phyloP scores from a whole-genome alignment of 2,888 invertebrate species.

The Conistra vaccinii region DNA sequence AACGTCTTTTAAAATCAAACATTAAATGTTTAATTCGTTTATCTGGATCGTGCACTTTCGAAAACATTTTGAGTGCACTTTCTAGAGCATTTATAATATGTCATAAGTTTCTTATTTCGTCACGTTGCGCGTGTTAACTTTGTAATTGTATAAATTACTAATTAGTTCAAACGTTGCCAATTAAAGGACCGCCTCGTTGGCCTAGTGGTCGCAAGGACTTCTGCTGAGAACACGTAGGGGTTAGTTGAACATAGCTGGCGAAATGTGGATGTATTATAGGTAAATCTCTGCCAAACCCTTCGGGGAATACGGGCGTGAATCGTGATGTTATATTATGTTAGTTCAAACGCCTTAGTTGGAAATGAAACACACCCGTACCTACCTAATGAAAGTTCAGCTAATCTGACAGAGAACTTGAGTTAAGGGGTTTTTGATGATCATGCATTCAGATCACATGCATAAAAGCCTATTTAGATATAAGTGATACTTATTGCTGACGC shows the following conservation, averaged over 20 bases:
- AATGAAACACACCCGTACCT: background rate
- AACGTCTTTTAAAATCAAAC: conserved; percentile 67
- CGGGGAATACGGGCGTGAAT: too few species aligned
- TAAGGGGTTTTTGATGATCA: background rate
- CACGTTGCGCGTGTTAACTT: conserved; percentile 56
- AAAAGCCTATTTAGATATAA: too few species aligned
- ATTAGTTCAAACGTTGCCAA: conserved; percentile 22
- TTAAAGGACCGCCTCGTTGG: too few species aligned
- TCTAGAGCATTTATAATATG: conserved; percentile 64
- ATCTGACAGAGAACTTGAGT: background rate
- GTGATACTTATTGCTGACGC: too few species aligned
- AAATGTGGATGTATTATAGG: too few species aligned
- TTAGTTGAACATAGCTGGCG: too few species aligned
- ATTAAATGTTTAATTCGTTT: conserved; percentile 62
- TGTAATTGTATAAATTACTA: conserved; percentile 57
- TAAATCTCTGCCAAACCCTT: too few species aligned
- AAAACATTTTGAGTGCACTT: conserved; percentile 72
- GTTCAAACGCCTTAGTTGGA: conserved; percentile 4
- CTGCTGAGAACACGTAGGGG: too few species aligned
- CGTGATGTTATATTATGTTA: conserved; percentile 8
- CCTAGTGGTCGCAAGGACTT: too few species aligned
- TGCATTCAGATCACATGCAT: background rate
- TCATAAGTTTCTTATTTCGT: conserved; percentile 59
- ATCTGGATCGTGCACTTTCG: conserved; percentile 71
- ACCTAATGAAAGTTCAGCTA: conserved; percentile 5